A percentile compares a stretch with the other conserved stretches of the same genome.
Evolutionary conservation across 2,797 vertebrate genomes (phyloP).

Genomic region (Glyptemys insculpta): DNA sequence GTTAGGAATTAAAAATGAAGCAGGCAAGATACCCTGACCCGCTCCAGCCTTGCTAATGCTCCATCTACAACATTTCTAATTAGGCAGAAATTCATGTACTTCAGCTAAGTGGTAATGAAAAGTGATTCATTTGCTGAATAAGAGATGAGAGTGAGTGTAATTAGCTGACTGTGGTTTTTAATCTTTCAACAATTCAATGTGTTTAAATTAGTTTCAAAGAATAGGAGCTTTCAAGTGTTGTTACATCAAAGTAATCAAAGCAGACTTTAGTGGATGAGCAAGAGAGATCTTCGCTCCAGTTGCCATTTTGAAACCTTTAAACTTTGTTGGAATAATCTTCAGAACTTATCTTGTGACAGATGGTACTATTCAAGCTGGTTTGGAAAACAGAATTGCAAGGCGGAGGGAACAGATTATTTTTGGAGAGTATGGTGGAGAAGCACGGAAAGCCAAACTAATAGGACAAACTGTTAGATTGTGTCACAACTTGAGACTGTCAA

Average conservation of each 20-base stretch:
- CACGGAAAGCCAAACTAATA: neutral
- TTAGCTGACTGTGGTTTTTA: constrained; percentile 88
- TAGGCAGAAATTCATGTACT: constrained; percentile 89
- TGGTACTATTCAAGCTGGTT: constrained; percentile 32
- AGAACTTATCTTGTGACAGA: constrained; percentile 39
- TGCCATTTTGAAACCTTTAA: constrained; percentile 69
- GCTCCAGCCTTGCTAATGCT: constrained; percentile 85
- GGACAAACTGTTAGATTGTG: neutral
- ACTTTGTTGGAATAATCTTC: constrained; percentile 65
- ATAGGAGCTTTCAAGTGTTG: constrained; percentile 87
- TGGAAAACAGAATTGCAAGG: neutral
- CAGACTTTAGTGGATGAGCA: constrained; percentile 69
- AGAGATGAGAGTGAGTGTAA: constrained; percentile 88
- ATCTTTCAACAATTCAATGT: constrained; percentile 87
- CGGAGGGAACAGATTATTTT: neutral
- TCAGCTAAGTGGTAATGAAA: constrained; percentile 89
- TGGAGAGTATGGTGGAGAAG: neutral
- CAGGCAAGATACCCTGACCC: constrained; percentile 84
- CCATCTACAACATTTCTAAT: constrained; percentile 89
- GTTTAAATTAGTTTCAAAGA: constrained; percentile 90
- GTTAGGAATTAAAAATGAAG: constrained; percentile 87
- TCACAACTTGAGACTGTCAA: rapidly evolving
- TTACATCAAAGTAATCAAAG: constrained; percentile 85
- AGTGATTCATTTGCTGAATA: constrained; percentile 89
- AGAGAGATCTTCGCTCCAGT: constrained; percentile 54